Evolutionary conservation across 1,140 invertebrate species (phyloP).

Genomic region (Lepidurus packardi): DNA sequence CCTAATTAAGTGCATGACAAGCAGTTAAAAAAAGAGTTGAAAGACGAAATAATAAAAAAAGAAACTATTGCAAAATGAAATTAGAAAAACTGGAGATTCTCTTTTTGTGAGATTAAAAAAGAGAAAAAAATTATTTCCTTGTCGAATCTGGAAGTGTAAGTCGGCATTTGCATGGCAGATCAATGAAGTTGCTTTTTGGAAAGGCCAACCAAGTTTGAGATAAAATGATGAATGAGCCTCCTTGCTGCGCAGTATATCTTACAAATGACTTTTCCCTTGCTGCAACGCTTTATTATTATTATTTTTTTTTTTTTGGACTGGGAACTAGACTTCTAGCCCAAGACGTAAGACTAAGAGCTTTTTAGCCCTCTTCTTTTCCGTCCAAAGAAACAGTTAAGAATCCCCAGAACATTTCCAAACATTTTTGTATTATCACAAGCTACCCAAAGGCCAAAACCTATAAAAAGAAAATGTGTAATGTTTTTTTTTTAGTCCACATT

Average conservation of each 20-base stretch:
- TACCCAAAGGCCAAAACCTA: no score
- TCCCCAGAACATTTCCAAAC: no score
- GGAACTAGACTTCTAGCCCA: not conserved
- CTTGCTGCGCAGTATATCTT: constrained; percentile 3
- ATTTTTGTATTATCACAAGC: no score
- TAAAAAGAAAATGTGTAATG: no score
- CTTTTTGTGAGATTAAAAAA: not conserved
- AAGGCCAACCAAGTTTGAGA: not conserved
- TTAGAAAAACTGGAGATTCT: no score
- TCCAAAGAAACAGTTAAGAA: no score
- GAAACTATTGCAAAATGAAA: no score
- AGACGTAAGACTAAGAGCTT: not conserved
- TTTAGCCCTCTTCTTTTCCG: no score
- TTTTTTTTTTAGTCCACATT: no score
- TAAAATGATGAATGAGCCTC: not conserved
- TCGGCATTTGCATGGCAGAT: not conserved
- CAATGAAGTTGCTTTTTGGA: constrained; percentile 12
- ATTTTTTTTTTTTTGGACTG: not conserved
- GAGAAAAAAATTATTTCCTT: not conserved
- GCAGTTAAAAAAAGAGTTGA: no score
- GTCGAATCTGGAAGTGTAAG: not conserved
- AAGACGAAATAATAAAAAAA: no score
- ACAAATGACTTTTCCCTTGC: not conserved
- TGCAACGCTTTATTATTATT: not conserved
- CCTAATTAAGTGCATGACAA: no score